Base-by-base conservation (phyloP, 2,113 vertebrate species). In the Otocyon megalotis region DNA sequence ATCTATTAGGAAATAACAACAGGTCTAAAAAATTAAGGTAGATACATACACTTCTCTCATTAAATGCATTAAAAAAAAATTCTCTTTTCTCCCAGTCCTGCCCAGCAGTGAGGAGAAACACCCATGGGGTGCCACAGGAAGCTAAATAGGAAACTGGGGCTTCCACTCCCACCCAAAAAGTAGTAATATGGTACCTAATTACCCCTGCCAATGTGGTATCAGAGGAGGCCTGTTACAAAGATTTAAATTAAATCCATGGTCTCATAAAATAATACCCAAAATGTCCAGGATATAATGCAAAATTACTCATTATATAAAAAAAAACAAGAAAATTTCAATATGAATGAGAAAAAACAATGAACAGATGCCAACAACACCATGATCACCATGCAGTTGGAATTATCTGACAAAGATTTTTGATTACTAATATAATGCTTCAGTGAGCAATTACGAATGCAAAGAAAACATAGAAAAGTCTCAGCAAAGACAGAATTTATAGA, bases 321-420 rank as follows among this genome's bases (percentile, higher is more conserved):
- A 43, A 96, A 88, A 12, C 26, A 94, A 20, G 17, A 93, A 54
- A 88, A 92, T 69, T 43, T 56, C 69, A 19, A 56, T 56, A 92
- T 84, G 28, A 71, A 69, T 48, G 32, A 80, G 43, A 54, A 62
- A 50, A 37, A 67, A 63, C 60, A 89, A 30, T 54, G 22, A 56
- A 20, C 7, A 92, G 37, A 71, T 14, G 54, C 13, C 26, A 87
- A 83, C 43, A 50, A 48, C 74, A 77, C 26, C 43, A 77, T 50
- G 65, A 69, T 50, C 19, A 30, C 16, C 24, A 76, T 17, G 6
- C 26, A 71, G 4, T 22, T 85, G 26, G n/a, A 72, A 63, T 92
- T 62, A 63, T 35, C 10, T 32, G 80, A 86, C 2, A 37, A 13
- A 13, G n/a, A 79, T 37, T 48, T 69, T 56, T 54, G 72, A 32